These are phyloP conservation scores for Calephelis virginiensis DNA, from an alignment of 1,140 invertebrate species.

Conservation along the genomic window DNA sequence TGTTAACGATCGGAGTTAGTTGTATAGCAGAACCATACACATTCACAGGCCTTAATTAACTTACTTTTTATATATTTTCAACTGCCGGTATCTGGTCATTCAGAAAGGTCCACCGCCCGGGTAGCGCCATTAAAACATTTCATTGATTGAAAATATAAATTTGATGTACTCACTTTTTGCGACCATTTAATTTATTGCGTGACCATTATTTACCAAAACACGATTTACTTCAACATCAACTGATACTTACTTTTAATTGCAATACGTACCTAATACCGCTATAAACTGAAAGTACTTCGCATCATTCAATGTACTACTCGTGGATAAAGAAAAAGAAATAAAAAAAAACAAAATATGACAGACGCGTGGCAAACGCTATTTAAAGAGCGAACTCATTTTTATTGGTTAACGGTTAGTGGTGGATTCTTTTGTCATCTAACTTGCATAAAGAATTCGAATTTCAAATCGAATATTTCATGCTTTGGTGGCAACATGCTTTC, in stretches of 20 bases:
- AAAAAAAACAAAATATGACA: neutral
- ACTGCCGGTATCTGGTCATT: too few relatives aligned
- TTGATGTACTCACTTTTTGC: neutral
- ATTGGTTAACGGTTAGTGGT: neutral
- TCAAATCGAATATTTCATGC: too few relatives aligned
- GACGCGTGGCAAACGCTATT: neutral
- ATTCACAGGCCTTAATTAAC: too few relatives aligned
- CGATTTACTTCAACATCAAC: slow-evolving; percentile 5
- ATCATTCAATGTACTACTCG: slow-evolving; percentile 2
- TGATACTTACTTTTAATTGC: slow-evolving; percentile 4
- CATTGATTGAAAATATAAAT: neutral
- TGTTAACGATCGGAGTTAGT: too few relatives aligned
- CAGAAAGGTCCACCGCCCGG: neutral
- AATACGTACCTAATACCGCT: slow-evolving; percentile 7
- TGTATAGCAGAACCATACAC: too few relatives aligned
- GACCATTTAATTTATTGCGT: slow-evolving; percentile 11
- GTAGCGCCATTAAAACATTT: slow-evolving; percentile 1
- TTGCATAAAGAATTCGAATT: neutral
- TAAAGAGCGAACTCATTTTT: slow-evolving; percentile 5
- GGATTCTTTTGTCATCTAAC: neutral
- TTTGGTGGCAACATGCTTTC: too few relatives aligned
- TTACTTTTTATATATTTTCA: too few relatives aligned
- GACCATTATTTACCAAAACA: slow-evolving; percentile 5
- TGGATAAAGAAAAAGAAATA: neutral
- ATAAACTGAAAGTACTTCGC: slow-evolving; percentile 8